Evolutionary conservation across 2,888 invertebrate species (phyloP), one percentile per base, ranked within the genome.

Genomic region (Scaeva pyrastri): DNA sequence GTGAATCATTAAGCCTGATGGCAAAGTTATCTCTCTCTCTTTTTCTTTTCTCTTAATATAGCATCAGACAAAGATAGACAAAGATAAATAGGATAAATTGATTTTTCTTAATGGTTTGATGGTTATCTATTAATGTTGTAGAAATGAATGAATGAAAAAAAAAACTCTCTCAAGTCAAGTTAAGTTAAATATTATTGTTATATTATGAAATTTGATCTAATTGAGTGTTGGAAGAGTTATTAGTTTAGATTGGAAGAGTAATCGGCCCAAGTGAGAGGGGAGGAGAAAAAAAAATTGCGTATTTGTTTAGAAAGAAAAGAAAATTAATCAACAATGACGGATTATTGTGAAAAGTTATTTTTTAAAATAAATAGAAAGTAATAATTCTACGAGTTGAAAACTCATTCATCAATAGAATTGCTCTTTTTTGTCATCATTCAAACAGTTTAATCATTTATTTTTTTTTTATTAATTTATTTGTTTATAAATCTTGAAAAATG

Each of bases 61-160:
- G n/a, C n/a, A n/a, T n/a, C n/a, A n/a, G n/a, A n/a, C n/a, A n/a
- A n/a, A n/a, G n/a, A 39, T 12, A 7, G 39, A 39, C 12, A 50
- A 0, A 16, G 45, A 45, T 50, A 73, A 48, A 48, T 21, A 64
- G 70, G 70, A 75, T 79, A 56, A 70, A 70, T 64, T 41, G 21
- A 45, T 36, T 48, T 56, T 58, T 73, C 43, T 68, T 48, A 70
- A 84, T 70, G 74, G 50, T 58, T 52, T 58, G 55, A 26, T 83
- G 83, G n/a, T 55, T 70, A 70, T 55, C 52, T 55, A 14, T 70
- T 16, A 5, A 5, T 31, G 5, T 26, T 26, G n/a, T n/a, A 31
- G 31, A 31, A 31, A n/a, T n/a, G n/a, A n/a, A n/a, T n/a, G n/a
- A n/a, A n/a, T n/a, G n/a, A 2, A 16, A 21, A 12, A 12, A 12